These are phyloP conservation scores for Aldabrachelys gigantea DNA, from an alignment of 2,113 vertebrate species.

Conservation along the genomic window DNA sequence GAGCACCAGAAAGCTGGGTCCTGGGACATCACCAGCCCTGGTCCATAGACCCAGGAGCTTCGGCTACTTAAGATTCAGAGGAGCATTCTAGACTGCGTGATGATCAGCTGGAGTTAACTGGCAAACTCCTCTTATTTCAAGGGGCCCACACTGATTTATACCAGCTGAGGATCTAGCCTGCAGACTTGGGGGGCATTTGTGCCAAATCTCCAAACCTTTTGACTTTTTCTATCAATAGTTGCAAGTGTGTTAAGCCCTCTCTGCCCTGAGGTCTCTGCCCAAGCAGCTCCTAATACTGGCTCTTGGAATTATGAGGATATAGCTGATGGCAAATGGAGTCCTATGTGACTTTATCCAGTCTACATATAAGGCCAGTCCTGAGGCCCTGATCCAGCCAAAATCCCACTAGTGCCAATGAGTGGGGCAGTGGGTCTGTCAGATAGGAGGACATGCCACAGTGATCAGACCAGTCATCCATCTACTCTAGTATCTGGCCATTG, in stretches of 20 bases:
- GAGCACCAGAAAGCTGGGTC: conserved; percentile 27
- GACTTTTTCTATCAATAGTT: conserved; percentile 56
- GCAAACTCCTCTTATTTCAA: conserved; percentile 29
- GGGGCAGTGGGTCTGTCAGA: not conserved
- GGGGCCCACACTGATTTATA: conserved; percentile 13
- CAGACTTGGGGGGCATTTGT: conserved; percentile 24
- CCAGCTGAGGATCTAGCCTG: conserved; percentile 15
- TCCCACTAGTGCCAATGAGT: not conserved
- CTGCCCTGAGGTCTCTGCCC: conserved; percentile 44
- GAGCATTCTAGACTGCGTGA: not conserved
- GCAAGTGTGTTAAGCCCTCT: conserved; percentile 16
- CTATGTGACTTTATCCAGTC: not conserved
- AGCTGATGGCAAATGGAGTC: not conserved
- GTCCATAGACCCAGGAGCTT: not conserved
- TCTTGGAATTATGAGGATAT: not conserved
- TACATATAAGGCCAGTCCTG: not conserved
- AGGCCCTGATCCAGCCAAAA: not conserved
- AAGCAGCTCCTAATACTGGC: not conserved
- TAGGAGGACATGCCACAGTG: not conserved
- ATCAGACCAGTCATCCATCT: not conserved
- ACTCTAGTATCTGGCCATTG: not conserved
- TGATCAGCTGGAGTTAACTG: not conserved
- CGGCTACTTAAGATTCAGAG: not conserved
- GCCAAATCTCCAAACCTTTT: conserved; percentile 55
- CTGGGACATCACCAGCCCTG: not conserved